Conservation (phyloP, 37 sponge, comb jelly and placozoan species). For the Lycopodina hypogea region DNA sequence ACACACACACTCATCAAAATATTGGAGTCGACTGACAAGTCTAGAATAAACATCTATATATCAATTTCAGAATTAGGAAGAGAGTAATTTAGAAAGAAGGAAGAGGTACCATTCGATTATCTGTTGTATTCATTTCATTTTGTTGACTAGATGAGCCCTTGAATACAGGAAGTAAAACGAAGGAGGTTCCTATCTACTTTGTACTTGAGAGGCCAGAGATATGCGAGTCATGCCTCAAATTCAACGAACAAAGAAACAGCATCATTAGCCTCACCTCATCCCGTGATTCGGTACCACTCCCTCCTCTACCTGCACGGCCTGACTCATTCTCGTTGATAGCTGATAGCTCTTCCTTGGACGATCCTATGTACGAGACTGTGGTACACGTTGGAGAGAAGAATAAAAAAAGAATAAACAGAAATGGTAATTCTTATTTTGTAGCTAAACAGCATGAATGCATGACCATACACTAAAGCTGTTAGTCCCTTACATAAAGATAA, state of each 20-base stretch:
- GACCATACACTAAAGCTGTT: not conserved
- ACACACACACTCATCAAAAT: no score
- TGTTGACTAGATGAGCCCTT: no score
- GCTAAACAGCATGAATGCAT: not conserved
- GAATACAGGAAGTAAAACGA: no score
- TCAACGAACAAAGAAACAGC: not conserved
- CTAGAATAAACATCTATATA: no score
- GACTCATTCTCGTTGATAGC: not conserved
- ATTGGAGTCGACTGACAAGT: no score
- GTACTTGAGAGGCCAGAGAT: constrained; percentile 4
- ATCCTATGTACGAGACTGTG: not conserved
- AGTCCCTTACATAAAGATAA: no score
- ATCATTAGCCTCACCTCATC: not conserved
- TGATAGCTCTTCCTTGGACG: no score
- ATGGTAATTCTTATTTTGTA: not conserved
- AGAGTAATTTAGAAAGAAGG: no score
- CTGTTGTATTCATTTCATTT: no score
- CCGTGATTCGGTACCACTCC: no score
- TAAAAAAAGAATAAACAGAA: not conserved
- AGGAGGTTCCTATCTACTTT: constrained; percentile 1
- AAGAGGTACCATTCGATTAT: no score
- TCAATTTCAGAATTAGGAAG: no score
- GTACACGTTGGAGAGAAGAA: not conserved
- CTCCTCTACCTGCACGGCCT: not conserved
- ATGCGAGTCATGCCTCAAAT: not conserved